Conservation (phyloP, 2,797 vertebrate genomes). For the Natrix natrix region DNA sequence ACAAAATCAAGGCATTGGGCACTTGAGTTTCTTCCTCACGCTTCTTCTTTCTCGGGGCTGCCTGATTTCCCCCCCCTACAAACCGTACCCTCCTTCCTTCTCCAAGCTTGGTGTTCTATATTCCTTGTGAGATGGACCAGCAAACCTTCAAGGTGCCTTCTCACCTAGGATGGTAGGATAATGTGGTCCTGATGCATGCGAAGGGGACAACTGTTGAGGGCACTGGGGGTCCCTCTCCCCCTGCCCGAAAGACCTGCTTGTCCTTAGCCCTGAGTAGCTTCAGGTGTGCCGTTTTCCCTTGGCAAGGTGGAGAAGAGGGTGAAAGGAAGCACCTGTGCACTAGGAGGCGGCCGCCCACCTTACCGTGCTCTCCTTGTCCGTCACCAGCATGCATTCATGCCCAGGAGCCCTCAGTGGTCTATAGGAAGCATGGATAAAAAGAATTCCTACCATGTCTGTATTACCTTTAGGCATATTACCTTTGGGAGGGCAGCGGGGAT, state of each 20-base stretch:
- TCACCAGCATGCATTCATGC: slow-evolving; percentile 72
- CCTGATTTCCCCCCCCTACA: neutral
- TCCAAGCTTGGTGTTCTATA: neutral
- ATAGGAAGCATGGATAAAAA: slow-evolving; percentile 69
- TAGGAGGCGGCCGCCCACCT: slow-evolving; percentile 33
- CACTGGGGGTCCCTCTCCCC: neutral
- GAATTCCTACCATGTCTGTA: slow-evolving; percentile 84
- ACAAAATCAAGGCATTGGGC: neutral
- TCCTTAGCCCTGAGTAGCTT: neutral
- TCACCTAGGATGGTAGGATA: neutral
- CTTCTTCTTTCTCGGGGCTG: neutral
- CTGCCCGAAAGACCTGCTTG: neutral
- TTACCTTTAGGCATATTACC: slow-evolving; percentile 99
- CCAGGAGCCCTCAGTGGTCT: slow-evolving; percentile 68
- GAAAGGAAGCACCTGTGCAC: slow-evolving; percentile 10
- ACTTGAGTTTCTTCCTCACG: neutral
- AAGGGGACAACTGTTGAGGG: neutral
- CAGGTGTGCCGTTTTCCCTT: neutral
- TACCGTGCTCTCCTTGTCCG: slow-evolving; percentile 53
- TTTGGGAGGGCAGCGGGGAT: slow-evolving; percentile 99
- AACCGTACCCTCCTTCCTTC: neutral
- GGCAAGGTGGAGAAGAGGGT: neutral
- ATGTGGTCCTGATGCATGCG: neutral
- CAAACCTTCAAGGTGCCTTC: neutral
- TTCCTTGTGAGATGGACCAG: neutral